These are phyloP conservation scores for Meliscaeva auricollis DNA, from an alignment of 2,888 invertebrate species.

Conservation along the genomic window DNA sequence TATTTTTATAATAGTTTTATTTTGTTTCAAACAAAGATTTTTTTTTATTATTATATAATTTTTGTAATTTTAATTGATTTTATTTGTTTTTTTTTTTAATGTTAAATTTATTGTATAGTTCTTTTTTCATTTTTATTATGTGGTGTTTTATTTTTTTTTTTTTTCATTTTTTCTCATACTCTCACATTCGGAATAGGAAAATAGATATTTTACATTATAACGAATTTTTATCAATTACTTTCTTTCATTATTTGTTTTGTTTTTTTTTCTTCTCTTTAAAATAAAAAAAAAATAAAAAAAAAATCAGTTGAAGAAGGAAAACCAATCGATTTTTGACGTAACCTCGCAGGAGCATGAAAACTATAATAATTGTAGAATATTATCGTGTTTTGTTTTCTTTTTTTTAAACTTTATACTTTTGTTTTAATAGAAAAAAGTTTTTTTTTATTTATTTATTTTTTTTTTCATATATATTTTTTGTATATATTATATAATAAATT, in stretches of 20 bases:
- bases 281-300: slow-evolving; percentile 6
- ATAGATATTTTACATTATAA: slow-evolving; percentile 75
- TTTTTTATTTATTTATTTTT: slow-evolving; percentile 31
- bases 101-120: slow-evolving; percentile 48
- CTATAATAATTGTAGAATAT: slow-evolving; percentile 45
- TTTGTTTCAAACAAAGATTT: slow-evolving; percentile 69
- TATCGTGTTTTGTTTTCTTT: slow-evolving; percentile 40
- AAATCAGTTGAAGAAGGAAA: slow-evolving; percentile 55
- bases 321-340: slow-evolving; percentile 55
- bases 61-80: slow-evolving; percentile 31
- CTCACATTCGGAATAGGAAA: slow-evolving; percentile 73
- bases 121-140: slow-evolving; percentile 33
- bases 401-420: slow-evolving; percentile 55
- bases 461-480: slow-evolving; percentile 57
- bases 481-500: slow-evolving; percentile 72
- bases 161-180: slow-evolving; percentile 69
- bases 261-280: slow-evolving; percentile 36
- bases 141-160: slow-evolving; percentile 37
- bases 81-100: slow-evolving; percentile 23
- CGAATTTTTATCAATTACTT: slow-evolving; percentile 64
- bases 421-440: slow-evolving; percentile 65
- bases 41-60: slow-evolving; percentile 55
- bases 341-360: slow-evolving; percentile 67
- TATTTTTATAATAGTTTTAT: slow-evolving; percentile 65
- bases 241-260: slow-evolving; percentile 26